Evolutionary conservation across 2,797 vertebrate genomes (phyloP), one percentile per base, ranked within the genome.

Genomic region (Sebastes vulpes): DNA sequence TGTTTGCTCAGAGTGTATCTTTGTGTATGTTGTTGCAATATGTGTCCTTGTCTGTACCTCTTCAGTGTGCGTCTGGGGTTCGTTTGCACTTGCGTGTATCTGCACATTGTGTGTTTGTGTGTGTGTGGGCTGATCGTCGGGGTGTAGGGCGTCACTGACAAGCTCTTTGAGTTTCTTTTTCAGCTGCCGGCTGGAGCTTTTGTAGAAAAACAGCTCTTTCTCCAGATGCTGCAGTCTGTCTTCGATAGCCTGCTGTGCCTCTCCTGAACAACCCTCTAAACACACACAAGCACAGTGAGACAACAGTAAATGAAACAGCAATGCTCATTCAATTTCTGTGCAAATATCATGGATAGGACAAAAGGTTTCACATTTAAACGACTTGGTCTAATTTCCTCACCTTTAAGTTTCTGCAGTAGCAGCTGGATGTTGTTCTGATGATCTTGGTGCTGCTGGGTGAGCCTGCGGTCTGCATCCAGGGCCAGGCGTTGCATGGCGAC

Each of bases 151-250:
- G 72, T 95, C 95, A 68, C 85, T 82, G 11, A 86, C 72, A 31
- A 96, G 48, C 38, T 95, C 94, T 75, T 93, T 96, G 68, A 98
- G 84, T 90, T 97, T 97, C 92, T 96, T 97, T 90, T 96, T 98
- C 81, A 98, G 94, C 53, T 98, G 96, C 57, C 97, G 96, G 67
- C 95, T 97, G 31, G 95, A 97, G 95, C 95, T 97, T 95, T 98
- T 98, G 92, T 98, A 98, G 94, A 97, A 98, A 91, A 97, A 97
- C 82, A 98, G 94, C 61, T 98, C 97, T 89, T 96, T 98, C 93
- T 98, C 97, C 82, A 98, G 86, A 79, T 96, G 92, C 81, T 97
- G 97, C 28, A 98, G 84, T 93, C 95, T 96, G 23, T 91, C 90
- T 90, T 97, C 95, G 52, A 95, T 87, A 2, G 12, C 59, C 42